Base-by-base conservation (phyloP, 2,113 vertebrate species). In the Dinomys branickii region DNA sequence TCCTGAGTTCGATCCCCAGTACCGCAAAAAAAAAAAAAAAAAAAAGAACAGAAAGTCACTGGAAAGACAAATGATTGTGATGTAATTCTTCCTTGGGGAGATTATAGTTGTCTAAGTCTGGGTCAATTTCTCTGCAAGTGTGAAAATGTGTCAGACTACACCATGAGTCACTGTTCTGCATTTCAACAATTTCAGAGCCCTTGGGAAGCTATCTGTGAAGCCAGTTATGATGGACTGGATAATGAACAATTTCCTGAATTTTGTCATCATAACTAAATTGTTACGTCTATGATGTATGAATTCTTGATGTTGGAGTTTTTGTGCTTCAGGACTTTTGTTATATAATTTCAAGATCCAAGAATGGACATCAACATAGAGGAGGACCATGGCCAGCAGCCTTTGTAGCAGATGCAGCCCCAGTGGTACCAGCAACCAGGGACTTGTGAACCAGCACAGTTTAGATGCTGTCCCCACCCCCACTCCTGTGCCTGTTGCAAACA, bases 341-440 rank as follows among this genome's bases (percentile, higher is more conserved):
- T 5, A 47, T 75, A 44, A 47, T 47, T 77, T 47, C 24, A 77
- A 77, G 41, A 28, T 28, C 41, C 38, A 44, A 30, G 41, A 47
- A 77, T 6, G 26, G 41, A 99, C 98, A 99, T 99, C 99, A 98
- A 99, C 99, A 99, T 99, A 11, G 99, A 99, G 97, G 99, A 99
- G 97, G 99, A 93, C 87, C 96, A 77, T 81, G 96, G 95, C 75
- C 75, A 91, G 92, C 96, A 38, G 96, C 88, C 99, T 90, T 98
- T 96, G 56, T 96, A 98, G 93, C 98, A 90, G 96, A 95, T 59
- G 95, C 87, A 41, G 97, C 92, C 94, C 82, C 96, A 88, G 96
- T 58, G 65, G 91, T 88, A 67, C 94, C 61, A 78, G 91, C 91
- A 88, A 84, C 87, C 61, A 96, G 91, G 89, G 84, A 93, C 54